These are phyloP conservation scores for Emydura subglobosa DNA, from an alignment of 2,113 vertebrate species.

Conservation along the genomic window DNA sequence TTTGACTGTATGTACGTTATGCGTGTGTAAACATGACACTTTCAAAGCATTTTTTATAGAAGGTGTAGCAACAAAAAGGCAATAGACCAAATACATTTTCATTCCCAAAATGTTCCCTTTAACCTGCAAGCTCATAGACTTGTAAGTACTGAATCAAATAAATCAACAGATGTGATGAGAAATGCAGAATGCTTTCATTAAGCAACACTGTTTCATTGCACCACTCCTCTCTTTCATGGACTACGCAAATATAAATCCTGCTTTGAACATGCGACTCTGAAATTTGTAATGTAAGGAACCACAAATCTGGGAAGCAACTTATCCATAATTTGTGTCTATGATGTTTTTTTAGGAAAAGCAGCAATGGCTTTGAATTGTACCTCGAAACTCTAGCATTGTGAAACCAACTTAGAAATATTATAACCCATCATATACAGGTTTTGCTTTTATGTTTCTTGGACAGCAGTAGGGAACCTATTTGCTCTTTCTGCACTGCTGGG, in stretches of 20 bases:
- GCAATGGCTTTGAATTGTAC: neutral
- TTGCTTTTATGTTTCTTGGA: neutral
- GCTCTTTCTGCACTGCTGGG: neutral
- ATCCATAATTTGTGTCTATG: neutral
- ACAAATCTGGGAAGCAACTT: neutral
- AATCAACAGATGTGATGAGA: neutral
- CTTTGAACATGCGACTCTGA: neutral
- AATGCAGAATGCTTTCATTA: neutral
- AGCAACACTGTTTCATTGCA: neutral
- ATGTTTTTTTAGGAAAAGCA: neutral
- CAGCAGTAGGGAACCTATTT: neutral
- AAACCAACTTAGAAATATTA: neutral
- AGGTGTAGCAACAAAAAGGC: constrained; percentile 36
- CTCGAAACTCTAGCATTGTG: neutral
- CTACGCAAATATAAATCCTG: neutral
- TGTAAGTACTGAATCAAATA: neutral
- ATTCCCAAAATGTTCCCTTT: constrained; percentile 9
- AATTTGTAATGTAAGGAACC: neutral
- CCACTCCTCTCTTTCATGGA: neutral
- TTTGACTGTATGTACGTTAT: constrained; percentile 18
- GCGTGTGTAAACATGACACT: neutral
- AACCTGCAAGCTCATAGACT: neutral
- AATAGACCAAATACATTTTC: constrained; percentile 23
- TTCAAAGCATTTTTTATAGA: constrained; percentile 16
- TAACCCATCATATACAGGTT: neutral